These are phyloP conservation scores for Acanthochromis polyacanthus DNA, from an alignment of 2,113 vertebrate genomes.

Conservation along the genomic window DNA sequence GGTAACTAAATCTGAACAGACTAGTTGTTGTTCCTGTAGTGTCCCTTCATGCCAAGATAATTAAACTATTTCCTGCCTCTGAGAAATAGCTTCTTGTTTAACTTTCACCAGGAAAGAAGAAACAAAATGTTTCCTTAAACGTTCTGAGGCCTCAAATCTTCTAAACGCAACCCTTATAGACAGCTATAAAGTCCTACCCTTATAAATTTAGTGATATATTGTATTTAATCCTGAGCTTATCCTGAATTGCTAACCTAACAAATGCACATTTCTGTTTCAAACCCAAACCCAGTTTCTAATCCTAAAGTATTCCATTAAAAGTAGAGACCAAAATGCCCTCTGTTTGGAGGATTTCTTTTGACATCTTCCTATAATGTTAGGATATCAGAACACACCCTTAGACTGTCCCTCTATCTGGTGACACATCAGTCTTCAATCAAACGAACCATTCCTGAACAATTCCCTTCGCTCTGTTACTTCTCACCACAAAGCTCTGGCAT, in stretches of 20 bases:
- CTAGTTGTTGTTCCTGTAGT: no score
- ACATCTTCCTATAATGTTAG: neutral
- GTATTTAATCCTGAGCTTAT: neutral
- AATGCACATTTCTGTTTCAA: neutral
- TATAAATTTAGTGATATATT: neutral
- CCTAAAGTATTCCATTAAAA: conserved; percentile 8
- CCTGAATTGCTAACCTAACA: neutral
- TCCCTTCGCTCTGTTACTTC: no score
- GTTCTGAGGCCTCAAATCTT: no score
- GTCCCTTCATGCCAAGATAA: no score
- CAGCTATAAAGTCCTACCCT: neutral
- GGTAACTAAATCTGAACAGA: neutral
- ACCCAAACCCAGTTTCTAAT: conserved; percentile 4
- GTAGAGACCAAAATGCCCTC: neutral
- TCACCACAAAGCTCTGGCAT: conserved; percentile 18
- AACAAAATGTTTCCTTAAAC: no score
- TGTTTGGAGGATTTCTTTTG: neutral
- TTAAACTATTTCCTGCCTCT: neutral
- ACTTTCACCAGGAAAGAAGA: neutral
- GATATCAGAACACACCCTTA: neutral
- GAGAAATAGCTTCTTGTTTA: no score
- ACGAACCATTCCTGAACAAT: neutral
- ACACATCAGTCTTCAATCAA: neutral
- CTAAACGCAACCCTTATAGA: no score
- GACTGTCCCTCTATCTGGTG: neutral